phyloP scores from a whole-genome alignment of 1,140 invertebrate genomes.

The Pogonomyrmex barbatus region DNA sequence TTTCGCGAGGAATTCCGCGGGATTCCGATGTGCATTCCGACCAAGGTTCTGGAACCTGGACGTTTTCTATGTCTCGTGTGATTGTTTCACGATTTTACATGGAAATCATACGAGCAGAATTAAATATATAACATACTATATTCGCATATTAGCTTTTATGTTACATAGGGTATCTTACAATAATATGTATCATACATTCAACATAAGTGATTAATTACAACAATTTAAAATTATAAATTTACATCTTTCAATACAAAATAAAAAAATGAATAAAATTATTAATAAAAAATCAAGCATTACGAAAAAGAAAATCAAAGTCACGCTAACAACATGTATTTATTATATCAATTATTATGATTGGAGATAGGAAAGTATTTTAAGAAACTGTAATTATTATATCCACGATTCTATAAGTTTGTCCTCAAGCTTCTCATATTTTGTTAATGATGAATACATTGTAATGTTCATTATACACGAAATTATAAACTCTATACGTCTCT shows the following conservation, averaged over 20 bases:
- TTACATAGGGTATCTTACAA: background rate
- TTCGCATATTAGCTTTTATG: constrained; percentile 15
- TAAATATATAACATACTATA: constrained; percentile 21
- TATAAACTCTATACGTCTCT: constrained; percentile 40
- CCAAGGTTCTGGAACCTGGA: constrained; percentile 12
- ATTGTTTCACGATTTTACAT: background rate
- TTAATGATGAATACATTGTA: constrained; percentile 24
- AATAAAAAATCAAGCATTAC: background rate
- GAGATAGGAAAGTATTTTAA: background rate
- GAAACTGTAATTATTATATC: background rate
- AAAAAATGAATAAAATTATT: background rate
- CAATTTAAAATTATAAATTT: background rate
- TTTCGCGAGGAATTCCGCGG: constrained; percentile 54
- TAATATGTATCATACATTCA: background rate
- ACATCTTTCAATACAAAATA: background rate
- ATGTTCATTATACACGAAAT: constrained; percentile 52
- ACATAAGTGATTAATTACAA: background rate
- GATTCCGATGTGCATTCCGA: constrained; percentile 65
- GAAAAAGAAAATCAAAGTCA: background rate
- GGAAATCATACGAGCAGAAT: background rate
- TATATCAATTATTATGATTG: background rate
- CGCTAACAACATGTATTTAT: background rate
- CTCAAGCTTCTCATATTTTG: background rate
- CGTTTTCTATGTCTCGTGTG: background rate
- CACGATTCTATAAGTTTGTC: background rate